These are phyloP conservation scores for Ptychoptera albimana DNA, from an alignment of 2,888 invertebrate species.

Conservation along the genomic window DNA sequence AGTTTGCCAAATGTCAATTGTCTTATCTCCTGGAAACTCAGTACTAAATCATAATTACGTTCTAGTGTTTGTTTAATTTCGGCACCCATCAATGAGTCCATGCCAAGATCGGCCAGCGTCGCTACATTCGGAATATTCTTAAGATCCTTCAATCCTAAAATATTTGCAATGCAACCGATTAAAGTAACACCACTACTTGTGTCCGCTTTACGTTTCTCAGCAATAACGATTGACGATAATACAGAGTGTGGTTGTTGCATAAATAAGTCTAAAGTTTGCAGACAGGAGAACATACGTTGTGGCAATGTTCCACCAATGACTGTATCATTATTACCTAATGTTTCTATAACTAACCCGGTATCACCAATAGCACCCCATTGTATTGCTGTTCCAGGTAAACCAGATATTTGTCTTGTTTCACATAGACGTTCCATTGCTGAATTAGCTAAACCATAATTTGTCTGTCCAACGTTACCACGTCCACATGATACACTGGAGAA, in stretches of 20 bases:
- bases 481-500: conserved; percentile 97
- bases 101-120: conserved; percentile 84
- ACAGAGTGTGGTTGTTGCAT: conserved; percentile 78
- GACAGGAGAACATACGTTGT: conserved; percentile 87
- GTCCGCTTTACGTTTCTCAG: conserved; percentile 58
- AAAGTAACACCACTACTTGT: conserved; percentile 44
- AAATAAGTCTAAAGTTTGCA: conserved; percentile 76
- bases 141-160: conserved; percentile 77
- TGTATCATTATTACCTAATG: conserved; percentile 76
- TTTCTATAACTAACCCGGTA: conserved; percentile 82
- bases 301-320: conserved; percentile 93
- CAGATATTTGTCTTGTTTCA: conserved; percentile 67
- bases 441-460: conserved; percentile 94
- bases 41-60: conserved; percentile 76
- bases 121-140: conserved; percentile 58
- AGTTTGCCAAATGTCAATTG: conserved; percentile 64
- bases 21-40: conserved; percentile 85
- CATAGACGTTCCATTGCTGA: conserved; percentile 94
- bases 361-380: conserved; percentile 99
- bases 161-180: conserved; percentile 69
- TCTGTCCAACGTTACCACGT: conserved; percentile 90
- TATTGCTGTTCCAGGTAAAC: conserved; percentile 78
- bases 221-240: conserved; percentile 68
- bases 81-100: conserved; percentile 98
- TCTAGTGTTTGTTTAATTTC: conserved; percentile 96